These are phyloP conservation scores for Tokudaia muenninki DNA, from an alignment of 2,797 vertebrate genomes.

Conservation along the genomic window DNA sequence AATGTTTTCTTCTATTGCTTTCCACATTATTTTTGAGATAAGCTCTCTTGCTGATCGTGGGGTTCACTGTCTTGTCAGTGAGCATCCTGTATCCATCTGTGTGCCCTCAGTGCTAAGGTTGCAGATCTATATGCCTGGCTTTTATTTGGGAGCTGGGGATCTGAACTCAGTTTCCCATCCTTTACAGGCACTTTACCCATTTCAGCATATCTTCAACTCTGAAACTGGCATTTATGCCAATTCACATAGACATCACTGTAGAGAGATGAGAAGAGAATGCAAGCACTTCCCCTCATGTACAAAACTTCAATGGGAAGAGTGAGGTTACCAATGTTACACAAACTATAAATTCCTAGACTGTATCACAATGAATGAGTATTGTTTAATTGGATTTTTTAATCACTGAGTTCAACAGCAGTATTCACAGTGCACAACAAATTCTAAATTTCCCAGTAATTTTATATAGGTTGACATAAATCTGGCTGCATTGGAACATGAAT, in stretches of 20 bases:
- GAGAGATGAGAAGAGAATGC: no score
- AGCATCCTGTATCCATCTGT: neutral
- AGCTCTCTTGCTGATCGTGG: neutral
- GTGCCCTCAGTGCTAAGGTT: neutral
- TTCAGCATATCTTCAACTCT: no score
- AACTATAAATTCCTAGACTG: neutral
- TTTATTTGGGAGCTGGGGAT: neutral
- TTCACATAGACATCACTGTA: neutral
- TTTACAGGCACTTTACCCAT: neutral
- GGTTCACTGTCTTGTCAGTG: neutral
- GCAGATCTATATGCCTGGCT: neutral
- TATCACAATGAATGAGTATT: neutral
- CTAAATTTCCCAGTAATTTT: slow-evolving; percentile 44
- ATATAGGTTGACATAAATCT: neutral
- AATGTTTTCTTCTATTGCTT: neutral
- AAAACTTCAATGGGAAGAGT: no score
- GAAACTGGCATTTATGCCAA: neutral
- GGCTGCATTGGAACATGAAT: neutral
- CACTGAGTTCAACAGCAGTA: slow-evolving; percentile 20
- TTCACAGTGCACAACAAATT: neutral
- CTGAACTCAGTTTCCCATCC: neutral
- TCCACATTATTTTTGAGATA: neutral
- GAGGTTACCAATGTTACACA: neutral
- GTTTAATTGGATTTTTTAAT: neutral
- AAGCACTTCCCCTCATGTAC: neutral